A percentile compares a stretch with the other conserved stretches of the same genome.
Conservation (phyloP, 2,797 vertebrate species). For the Lophius americanus region DNA sequence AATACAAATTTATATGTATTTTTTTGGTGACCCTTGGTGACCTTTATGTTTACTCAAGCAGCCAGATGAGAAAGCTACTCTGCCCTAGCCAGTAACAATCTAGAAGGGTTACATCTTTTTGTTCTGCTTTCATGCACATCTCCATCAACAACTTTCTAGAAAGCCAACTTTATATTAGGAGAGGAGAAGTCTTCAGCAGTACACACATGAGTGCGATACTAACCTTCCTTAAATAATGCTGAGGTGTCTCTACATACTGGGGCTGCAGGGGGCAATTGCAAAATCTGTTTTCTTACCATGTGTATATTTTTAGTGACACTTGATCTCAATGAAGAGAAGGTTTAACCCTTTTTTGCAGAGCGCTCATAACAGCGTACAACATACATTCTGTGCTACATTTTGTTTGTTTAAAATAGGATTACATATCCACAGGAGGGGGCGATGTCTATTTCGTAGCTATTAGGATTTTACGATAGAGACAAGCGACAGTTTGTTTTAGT, state of each 20-base stretch:
- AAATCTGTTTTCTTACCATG: conserved; percentile 52
- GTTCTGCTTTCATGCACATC: too few species aligned
- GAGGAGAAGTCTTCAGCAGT: conserved; percentile 4
- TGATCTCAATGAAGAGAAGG: conserved; percentile 50
- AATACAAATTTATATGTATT: too few species aligned
- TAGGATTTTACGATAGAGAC: conserved; percentile 63
- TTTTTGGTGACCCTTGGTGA: too few species aligned
- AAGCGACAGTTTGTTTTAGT: conserved; percentile 72
- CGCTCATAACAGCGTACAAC: conserved; percentile 48
- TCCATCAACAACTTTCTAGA: too few species aligned
- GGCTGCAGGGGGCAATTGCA: conserved; percentile 42
- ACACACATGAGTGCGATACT: not conserved
- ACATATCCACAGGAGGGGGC: conserved; percentile 57
- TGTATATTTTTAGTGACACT: conserved; percentile 71
- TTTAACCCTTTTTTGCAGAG: conserved; percentile 57
- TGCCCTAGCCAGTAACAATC: too few species aligned
- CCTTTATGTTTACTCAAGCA: too few species aligned
- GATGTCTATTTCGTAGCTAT: conserved; percentile 65
- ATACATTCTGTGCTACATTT: conserved; percentile 32
- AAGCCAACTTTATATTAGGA: conserved; percentile 5
- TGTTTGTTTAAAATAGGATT: conserved; percentile 76
- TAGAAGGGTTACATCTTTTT: too few species aligned
- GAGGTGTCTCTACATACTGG: conserved; percentile 25
- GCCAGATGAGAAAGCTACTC: too few species aligned
- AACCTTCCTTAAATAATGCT: conserved; percentile 9